These are phyloP conservation scores for Trinorchestia longiramus DNA, from an alignment of 1,140 invertebrate genomes.

Conservation along the genomic window DNA sequence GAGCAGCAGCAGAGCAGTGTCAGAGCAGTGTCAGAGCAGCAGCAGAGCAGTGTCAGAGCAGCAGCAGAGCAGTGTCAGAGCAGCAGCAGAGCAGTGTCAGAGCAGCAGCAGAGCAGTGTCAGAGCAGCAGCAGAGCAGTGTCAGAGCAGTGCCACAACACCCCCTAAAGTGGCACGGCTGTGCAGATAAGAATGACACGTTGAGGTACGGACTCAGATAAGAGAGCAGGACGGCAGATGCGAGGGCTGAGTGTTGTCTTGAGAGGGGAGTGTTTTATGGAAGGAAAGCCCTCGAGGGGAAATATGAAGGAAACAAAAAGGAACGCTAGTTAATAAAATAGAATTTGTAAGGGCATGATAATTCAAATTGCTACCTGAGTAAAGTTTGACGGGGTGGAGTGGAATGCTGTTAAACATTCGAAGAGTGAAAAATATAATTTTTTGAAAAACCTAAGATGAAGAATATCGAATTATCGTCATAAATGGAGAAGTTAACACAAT, in stretches of 20 bases:
- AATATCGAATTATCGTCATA: too few relatives aligned
- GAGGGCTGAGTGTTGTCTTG: neutral
- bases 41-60: neutral
- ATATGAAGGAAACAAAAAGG: neutral
- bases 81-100: neutral
- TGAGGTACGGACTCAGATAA: constrained; percentile 25
- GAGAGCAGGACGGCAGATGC: constrained; percentile 22
- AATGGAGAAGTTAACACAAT: too few relatives aligned
- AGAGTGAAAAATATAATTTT: neutral
- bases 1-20: too few relatives aligned
- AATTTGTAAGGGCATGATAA: neutral
- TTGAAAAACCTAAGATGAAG: too few relatives aligned
- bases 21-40: neutral
- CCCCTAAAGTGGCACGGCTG: neutral
- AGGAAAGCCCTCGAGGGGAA: neutral
- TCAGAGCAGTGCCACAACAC: neutral
- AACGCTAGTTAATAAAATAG: neutral
- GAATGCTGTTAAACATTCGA: neutral
- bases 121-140: neutral
- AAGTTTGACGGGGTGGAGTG: neutral
- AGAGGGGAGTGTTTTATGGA: neutral
- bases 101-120: neutral
- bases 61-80: neutral
- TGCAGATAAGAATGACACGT: constrained; percentile 11
- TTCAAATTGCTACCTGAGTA: neutral